A percentile compares a stretch with the other conserved stretches of the same genome.
Conservation (phyloP, 1,140 invertebrate genomes). For the Nomia melanderi region DNA sequence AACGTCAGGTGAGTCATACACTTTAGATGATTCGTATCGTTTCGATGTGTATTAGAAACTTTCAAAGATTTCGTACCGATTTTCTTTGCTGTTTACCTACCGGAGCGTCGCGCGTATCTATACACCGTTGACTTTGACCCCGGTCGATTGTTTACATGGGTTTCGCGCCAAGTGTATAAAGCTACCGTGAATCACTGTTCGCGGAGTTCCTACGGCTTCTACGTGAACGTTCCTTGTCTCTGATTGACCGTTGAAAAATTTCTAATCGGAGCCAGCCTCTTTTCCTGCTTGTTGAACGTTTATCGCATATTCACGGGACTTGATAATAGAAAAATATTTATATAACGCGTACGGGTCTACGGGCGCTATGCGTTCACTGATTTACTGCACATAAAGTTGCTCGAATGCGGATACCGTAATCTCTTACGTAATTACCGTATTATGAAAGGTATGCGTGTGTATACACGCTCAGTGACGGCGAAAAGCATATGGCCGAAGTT, state of each 20-base stretch:
- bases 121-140: slow-evolving; percentile 41
- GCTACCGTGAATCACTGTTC: slow-evolving; percentile 23
- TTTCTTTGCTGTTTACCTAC: background rate
- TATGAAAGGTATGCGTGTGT: slow-evolving; percentile 13
- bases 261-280: background rate
- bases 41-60: no score
- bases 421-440: slow-evolving; percentile 32
- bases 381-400: no score
- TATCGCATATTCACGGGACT: background rate
- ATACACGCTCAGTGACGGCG: no score
- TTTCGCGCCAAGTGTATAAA: slow-evolving; percentile 3
- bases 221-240: slow-evolving; percentile 15
- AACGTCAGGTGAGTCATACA: slow-evolving; percentile 71
- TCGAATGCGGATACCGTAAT: background rate
- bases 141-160: slow-evolving; percentile 36
- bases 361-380: no score
- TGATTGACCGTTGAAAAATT: background rate
- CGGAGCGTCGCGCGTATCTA: background rate
- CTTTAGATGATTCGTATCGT: no score
- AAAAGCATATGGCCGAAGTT: background rate
- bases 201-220: slow-evolving; percentile 20
- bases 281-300: background rate
- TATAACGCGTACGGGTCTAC: background rate
- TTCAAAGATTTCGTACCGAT: no score
- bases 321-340: background rate